Base-by-base conservation (phyloP, 2,888 invertebrate genomes). In the Cantharis nigra region DNA sequence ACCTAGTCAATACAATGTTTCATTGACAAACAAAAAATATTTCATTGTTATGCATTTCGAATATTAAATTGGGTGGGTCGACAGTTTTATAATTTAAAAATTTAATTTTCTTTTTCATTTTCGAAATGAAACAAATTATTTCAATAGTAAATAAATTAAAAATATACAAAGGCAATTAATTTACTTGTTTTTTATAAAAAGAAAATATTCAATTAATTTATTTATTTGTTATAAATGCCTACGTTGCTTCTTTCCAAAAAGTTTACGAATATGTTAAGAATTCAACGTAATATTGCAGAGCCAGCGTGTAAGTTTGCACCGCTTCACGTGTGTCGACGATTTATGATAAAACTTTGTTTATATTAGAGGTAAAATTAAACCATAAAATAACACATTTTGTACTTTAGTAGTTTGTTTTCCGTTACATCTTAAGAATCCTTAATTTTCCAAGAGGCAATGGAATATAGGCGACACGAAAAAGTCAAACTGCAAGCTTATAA, bases 301-400 rank as follows among this genome's bases (percentile, higher is more conserved):
- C 14, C 63, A 72, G 75, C 78, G 78, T 76, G 78, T 76, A 76
- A 76, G 73, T 79, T 78, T 73, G 69, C 72, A 73, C 80, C 69
- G 80, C 74, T 80, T 79, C 82, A 83, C 83, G 82, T 82, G 81
- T 83, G 83, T 78, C 74, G 80, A 81, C 83, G 83, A 83, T 83
- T 83, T 83, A 83, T 82, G 83, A 81, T 80, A 78, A 83, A 83
- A 83, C 78, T 83, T 83, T 81, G 80, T 80, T 80, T 78, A 81
- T 81, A 81, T 81, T 81, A 79, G 80, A 77, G 81, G 82, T 79
- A 77, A 82, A 80, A 82, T 82, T 82, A 82, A 81, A 81, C 81
- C 81, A 81, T 81, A 80, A 80, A 81, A 80, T 79, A 79, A 78
- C 80, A 76, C 80, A 77, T 81, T 81, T 78, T 71, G 80, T 77